These are phyloP conservation scores for Pteria penguin DNA, from an alignment of 2,888 invertebrate species.

Conservation along the genomic window DNA sequence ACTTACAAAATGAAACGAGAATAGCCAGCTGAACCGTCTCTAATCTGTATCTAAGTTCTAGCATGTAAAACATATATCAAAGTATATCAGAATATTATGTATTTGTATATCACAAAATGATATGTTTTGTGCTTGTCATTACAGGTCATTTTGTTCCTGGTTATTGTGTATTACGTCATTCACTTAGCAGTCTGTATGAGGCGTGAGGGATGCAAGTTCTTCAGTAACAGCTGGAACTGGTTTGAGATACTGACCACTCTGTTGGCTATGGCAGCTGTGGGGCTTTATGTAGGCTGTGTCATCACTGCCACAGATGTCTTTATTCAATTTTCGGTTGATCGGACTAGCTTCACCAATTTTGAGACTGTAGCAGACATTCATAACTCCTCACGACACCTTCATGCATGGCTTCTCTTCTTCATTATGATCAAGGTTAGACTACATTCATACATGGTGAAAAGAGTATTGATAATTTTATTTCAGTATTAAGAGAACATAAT, in stretches of 20 bases:
- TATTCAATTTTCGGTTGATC: conserved; percentile 72
- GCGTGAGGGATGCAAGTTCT: conserved; percentile 64
- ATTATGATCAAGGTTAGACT: conserved; percentile 80
- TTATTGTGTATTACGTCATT: conserved; percentile 74
- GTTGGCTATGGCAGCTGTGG: conserved; percentile 69
- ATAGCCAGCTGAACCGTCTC: too few relatives aligned
- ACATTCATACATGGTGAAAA: too few relatives aligned
- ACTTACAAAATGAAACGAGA: too few relatives aligned
- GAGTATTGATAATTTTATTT: too few relatives aligned
- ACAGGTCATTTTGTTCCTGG: conserved; percentile 72
- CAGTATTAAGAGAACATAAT: too few relatives aligned
- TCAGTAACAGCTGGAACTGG: conserved; percentile 77
- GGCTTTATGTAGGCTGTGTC: conserved; percentile 76
- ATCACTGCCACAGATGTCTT: conserved; percentile 75
- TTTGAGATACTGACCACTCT: conserved; percentile 74
- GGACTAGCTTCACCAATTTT: conserved; percentile 65
- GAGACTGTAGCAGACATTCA: conserved; percentile 74
- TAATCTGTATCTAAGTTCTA: too few relatives aligned
- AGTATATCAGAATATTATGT: too few relatives aligned
- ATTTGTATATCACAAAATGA: too few relatives aligned
- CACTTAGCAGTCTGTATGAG: conserved; percentile 64
- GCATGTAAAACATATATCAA: too few relatives aligned
- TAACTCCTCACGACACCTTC: conserved; percentile 77
- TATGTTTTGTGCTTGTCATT: too few relatives aligned
- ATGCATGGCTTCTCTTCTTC: conserved; percentile 81